Base-by-base conservation (phyloP, 1,140 invertebrate genomes). In the Globodera rostochiensis region DNA sequence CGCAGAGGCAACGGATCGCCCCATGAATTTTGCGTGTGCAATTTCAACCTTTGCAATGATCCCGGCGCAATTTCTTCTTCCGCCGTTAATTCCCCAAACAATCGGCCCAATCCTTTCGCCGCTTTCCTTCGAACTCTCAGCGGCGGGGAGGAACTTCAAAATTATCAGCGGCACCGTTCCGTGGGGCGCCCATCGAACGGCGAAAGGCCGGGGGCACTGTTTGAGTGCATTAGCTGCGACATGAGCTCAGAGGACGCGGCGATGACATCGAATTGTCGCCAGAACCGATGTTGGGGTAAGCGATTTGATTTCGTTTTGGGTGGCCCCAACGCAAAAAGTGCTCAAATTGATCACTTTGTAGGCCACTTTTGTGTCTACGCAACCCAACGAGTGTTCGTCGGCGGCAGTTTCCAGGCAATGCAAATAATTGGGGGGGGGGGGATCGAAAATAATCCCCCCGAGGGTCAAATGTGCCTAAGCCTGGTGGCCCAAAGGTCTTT, bases 281-380 rank as follows among this genome's bases (percentile, higher is more conserved):
- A 87, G 71, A 90, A 89, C 76, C 21, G 69, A 78, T 78, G 67
- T 57, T 57, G 81, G 81, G 77, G 45, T 81, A 19, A 71, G 79
- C 66, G n/a, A 50, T 5, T 69, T 75, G 13, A 25, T 66, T 13
- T 21, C 6, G 15, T 60, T 60, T 5, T 19, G 25, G 25, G 25
- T 36, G 25, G 25, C 25, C 25, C 25, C 25, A 36, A 36, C 25
- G 25, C 46, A 57, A 21, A 45, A 79, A 79, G 66, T 49, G n/a
- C 21, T 71, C 21, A 67, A 75, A 8, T 79, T 45, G 46, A 7
- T 64, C 4, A 46, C 53, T 46, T 60, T 45, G 3, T 25, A 67
- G 88, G 87, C 3, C 88, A 89, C 69, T 88, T 77, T 71, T 89
- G 87, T 77, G 86, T 86, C 1, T 86, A 82, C 70, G 83, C 85